Percentiles rank a stretch among this genome's conserved stretches.
These are phyloP conservation scores for Hyalella azteca DNA, from an alignment of 2,888 invertebrate genomes.

Conservation along the genomic window DNA sequence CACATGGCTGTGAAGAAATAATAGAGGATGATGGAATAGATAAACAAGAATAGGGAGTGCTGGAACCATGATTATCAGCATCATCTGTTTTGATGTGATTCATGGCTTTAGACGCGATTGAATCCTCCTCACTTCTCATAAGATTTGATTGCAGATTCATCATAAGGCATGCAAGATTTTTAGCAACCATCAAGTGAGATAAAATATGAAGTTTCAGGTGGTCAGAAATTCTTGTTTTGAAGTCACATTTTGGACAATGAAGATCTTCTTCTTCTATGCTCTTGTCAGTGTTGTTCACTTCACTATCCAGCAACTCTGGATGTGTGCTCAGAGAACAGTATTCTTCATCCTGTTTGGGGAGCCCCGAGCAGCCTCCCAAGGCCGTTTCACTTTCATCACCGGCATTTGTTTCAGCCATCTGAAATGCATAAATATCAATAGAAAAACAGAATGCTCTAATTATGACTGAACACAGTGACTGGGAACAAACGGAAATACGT, in stretches of 20 bases:
- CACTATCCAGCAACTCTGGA: neutral
- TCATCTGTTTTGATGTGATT: neutral
- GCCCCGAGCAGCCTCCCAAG: neutral
- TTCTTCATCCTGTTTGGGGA: neutral
- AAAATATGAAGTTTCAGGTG: neutral
- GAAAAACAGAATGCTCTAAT: too few relatives aligned
- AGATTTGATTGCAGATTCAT: neutral
- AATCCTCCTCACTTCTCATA: neutral
- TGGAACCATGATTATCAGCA: neutral
- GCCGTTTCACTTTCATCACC: neutral
- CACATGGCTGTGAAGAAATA: too few relatives aligned
- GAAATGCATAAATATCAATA: neutral
- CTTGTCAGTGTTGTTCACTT: neutral
- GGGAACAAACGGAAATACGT: too few relatives aligned
- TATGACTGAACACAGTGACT: too few relatives aligned
- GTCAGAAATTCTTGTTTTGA: neutral
- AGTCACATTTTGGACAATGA: conserved; percentile 20
- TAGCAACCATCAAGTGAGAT: neutral
- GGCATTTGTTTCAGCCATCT: conserved; percentile 20
- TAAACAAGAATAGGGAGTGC: neutral
- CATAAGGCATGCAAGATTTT: conserved; percentile 5
- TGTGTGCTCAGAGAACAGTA: neutral
- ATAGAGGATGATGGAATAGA: too few relatives aligned
- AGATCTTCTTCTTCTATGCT: neutral
- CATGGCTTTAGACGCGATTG: neutral